Percentiles rank a stretch among this genome's conserved stretches.
These are phyloP conservation scores for Drosophila tristis DNA, from an alignment of 1,140 invertebrate genomes.

Conservation along the genomic window DNA sequence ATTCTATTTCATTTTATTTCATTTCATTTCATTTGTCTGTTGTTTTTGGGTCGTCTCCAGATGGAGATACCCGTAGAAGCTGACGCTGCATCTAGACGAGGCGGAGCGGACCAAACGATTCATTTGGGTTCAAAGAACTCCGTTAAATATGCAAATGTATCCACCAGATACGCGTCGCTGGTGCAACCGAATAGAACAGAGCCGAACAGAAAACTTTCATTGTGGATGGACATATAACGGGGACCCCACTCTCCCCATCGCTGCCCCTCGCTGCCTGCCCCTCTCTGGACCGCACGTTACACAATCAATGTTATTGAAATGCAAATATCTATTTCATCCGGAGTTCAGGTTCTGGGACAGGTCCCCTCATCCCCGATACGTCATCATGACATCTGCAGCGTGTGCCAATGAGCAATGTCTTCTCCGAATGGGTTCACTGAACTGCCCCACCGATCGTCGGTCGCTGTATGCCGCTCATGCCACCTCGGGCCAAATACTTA, in stretches of 20 bases:
- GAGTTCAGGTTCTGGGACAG: background rate
- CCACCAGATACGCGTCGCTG: constrained; percentile 72
- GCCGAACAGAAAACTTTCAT: constrained; percentile 37
- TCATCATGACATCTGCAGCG: constrained; percentile 4
- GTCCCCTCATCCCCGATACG: background rate
- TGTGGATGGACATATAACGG: constrained; percentile 66
- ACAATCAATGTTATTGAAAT: constrained; percentile 75
- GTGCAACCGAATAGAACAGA: constrained; percentile 16
- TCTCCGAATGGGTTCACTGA: constrained; percentile 57
- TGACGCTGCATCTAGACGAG: constrained; percentile 28
- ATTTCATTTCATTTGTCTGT: constrained; percentile 10
- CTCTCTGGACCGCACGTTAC: constrained; percentile 29
- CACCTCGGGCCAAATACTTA: constrained; percentile 14
- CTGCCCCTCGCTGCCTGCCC: too few relatives aligned
- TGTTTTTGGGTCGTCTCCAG: constrained; percentile 14
- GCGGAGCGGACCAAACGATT: constrained; percentile 5
- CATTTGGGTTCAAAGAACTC: constrained; percentile 72
- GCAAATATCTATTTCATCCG: constrained; percentile 57
- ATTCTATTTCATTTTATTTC: too few relatives aligned
- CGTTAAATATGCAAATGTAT: constrained; percentile 73
- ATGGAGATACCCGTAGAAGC: constrained; percentile 11
- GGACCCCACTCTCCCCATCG: constrained; percentile 16
- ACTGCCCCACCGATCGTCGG: constrained; percentile 15
- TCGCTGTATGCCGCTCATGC: constrained; percentile 2
- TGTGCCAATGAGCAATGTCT: constrained; percentile 35